These are phyloP conservation scores for Chondrosia reniformis DNA, from an alignment of 37 sponge, comb jelly and placozoan species.

Conservation along the genomic window DNA sequence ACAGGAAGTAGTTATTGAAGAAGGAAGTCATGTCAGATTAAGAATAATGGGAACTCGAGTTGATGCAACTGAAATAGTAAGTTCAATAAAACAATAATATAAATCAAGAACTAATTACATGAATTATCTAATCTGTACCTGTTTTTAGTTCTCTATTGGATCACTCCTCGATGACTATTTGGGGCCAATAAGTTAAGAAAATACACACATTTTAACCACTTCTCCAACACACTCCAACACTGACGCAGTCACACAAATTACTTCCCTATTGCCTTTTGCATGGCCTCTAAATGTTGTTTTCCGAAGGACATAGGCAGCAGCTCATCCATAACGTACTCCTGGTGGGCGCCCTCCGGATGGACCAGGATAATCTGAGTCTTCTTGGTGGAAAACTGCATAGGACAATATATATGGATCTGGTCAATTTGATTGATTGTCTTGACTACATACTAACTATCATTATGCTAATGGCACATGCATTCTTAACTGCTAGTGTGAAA, in stretches of 20 bases:
- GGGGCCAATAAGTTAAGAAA: slow-evolving; percentile 56
- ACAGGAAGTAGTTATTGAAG: slow-evolving; percentile 90
- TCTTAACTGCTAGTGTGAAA: too few species aligned
- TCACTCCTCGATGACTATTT: slow-evolving; percentile 97
- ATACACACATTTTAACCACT: not conserved
- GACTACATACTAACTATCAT: too few species aligned
- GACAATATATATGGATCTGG: too few species aligned
- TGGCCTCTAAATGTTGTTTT: too few species aligned
- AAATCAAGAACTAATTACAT: not conserved
- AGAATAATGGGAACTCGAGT: slow-evolving; percentile 93
- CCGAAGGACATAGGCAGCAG: slow-evolving; percentile 10
- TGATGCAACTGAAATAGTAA: slow-evolving; percentile 94
- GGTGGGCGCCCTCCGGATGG: slow-evolving; percentile 8
- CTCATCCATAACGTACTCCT: not conserved
- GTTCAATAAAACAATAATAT: slow-evolving; percentile 2
- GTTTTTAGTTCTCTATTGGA: slow-evolving; percentile 89
- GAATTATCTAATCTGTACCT: not conserved
- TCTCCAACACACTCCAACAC: not conserved
- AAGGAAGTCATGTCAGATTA: slow-evolving; percentile 80
- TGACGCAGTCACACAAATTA: too few species aligned
- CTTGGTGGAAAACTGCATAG: not conserved
- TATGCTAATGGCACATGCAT: too few species aligned
- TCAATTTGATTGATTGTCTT: too few species aligned
- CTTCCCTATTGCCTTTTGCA: too few species aligned
- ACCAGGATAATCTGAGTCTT: not conserved